These are phyloP conservation scores for Eumaeus atala DNA, from an alignment of 1,140 invertebrate genomes.

Conservation along the genomic window DNA sequence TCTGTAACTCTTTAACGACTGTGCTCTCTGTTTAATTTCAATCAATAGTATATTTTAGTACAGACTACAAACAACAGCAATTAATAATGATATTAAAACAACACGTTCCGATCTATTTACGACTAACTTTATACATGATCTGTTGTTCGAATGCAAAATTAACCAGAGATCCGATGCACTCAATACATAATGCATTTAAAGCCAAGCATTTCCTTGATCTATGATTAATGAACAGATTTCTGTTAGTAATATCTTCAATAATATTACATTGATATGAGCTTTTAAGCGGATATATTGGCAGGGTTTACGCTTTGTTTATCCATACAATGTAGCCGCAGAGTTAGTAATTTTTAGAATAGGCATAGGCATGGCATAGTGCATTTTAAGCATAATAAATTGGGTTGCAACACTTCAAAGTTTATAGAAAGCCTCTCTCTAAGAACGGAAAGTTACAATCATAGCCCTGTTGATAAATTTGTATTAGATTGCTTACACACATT, in stretches of 20 bases:
- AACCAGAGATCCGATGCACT: slow-evolving; percentile 1
- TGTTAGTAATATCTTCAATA: slow-evolving; percentile 2
- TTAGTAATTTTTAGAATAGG: no score
- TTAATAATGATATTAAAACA: not conserved
- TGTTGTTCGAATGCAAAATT: not conserved
- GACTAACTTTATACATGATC: not conserved
- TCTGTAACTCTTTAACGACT: no score
- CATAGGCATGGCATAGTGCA: no score
- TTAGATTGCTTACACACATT: no score
- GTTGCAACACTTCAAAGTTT: no score
- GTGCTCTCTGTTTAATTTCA: no score
- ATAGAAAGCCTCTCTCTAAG: no score
- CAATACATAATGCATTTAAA: slow-evolving; percentile 1
- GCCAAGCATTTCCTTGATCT: slow-evolving; percentile 7
- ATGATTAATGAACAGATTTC: slow-evolving; percentile 3
- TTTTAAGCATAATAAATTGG: no score
- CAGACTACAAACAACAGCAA: no score
- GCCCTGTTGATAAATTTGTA: no score
- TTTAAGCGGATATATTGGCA: slow-evolving; percentile 9
- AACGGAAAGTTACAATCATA: no score
- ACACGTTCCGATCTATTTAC: slow-evolving; percentile 1
- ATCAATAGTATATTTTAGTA: no score
- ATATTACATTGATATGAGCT: slow-evolving; percentile 8
- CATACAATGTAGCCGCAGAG: not conserved
- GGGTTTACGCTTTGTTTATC: slow-evolving; percentile 3